Evolutionary conservation across 1,140 invertebrate species (phyloP), one percentile per base, ranked within the genome.

Genomic region (Doryteuthis pealeii): DNA sequence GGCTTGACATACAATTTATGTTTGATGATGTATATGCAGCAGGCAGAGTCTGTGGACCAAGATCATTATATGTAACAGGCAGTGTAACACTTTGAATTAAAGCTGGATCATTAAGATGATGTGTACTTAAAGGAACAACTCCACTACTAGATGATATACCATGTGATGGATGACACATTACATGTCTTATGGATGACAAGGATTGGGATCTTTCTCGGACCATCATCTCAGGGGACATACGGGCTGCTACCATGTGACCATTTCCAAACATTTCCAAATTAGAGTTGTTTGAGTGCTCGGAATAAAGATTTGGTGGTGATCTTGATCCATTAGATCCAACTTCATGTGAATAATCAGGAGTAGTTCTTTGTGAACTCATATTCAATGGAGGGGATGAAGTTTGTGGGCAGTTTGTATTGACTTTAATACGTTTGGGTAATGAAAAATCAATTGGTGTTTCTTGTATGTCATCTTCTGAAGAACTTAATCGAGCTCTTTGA

Each of bases 121-220:
- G 26, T 70, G 40, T 15, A 71, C 72, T 30, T 67, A 58, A n/a
- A 74, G 26, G 31, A 74, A 76, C 73, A 78, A 80, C 28, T 86
- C 86, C 0, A 90, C 84, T 0, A 90, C 89, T 6, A 93, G 88
- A 0, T 89, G 86, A 0, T 93, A 77, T 0, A 92, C 91, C 82
- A 93, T 91, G 73, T 92, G 91, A 0, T 92, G 92, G 78, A 93
- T 93, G 0, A 92, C 92, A 18, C 3, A 40, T 10, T 5, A 10
- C 3, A 28, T 62, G 54, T 28, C 54, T 12, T 31, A 45, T 0
- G 18, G 54, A 62, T 22, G 54, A 62, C 5, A 62, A 62, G 6
- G 54, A 62, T 5, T 62, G 54, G 6, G 54, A 62, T 62, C 54
- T 62, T 62, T 62, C 54, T 62, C 54, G 18, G 12, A 62, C 5